Conservation (phyloP, 1,140 invertebrate genomes). For the Drosophila melanogaster region DNA sequence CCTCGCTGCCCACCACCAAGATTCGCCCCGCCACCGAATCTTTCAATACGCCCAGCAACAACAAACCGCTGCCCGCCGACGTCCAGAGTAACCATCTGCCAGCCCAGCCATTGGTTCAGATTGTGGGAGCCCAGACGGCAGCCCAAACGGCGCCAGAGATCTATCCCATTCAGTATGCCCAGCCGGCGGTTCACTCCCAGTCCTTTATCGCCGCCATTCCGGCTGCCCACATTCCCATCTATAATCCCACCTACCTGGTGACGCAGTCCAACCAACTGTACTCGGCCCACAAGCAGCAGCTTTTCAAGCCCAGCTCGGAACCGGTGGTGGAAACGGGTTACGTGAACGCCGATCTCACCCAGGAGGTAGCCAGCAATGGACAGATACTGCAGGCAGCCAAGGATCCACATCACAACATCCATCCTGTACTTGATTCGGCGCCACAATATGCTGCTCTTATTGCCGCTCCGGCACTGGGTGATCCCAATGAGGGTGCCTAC, state of each 20-base stretch:
- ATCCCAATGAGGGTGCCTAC: conserved; percentile 44
- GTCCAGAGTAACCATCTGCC: conserved; percentile 75
- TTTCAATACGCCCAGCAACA: conserved; percentile 85
- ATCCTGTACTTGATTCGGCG: conserved; percentile 65
- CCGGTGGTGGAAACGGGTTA: conserved; percentile 70
- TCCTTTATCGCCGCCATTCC: conserved; percentile 57
- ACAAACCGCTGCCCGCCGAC: conserved; percentile 83
- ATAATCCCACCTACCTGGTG: conserved; percentile 83
- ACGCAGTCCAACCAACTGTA: conserved; percentile 83
- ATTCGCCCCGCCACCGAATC: conserved; percentile 84
- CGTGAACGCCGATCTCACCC: conserved; percentile 75
- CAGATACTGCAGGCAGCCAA: conserved; percentile 82
- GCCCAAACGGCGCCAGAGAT: conserved; percentile 66
- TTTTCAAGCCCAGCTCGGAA: conserved; percentile 74
- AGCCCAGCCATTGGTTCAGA: conserved; percentile 75
- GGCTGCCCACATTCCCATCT: conserved; percentile 75
- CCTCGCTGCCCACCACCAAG: conserved; percentile 82
- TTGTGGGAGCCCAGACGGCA: conserved; percentile 69
- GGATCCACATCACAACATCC: conserved; percentile 77
- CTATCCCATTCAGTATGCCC: conserved; percentile 73
- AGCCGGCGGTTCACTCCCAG: conserved; percentile 51
- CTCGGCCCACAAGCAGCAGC: conserved; percentile 77
- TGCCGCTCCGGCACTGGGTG: conserved; percentile 67
- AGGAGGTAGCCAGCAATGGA: conserved; percentile 81
- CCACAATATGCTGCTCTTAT: conserved; percentile 79